Conservation (phyloP, 92 coral and sea anemone genomes). For the Siderastrea radians region DNA sequence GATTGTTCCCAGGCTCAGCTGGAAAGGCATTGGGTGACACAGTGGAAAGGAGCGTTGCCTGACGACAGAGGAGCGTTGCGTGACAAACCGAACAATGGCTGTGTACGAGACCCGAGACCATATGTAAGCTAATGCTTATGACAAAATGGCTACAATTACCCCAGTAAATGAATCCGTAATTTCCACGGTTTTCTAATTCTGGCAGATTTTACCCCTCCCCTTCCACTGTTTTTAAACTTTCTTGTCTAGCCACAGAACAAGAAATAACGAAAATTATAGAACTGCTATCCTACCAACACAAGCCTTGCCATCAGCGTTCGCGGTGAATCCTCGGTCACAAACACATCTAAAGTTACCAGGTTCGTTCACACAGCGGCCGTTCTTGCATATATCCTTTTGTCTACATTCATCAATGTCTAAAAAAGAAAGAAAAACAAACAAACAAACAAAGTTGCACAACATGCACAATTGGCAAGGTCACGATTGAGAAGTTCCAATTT, state of each 20-base stretch:
- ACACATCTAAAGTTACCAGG: slow-evolving; percentile 89
- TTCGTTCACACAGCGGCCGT: slow-evolving; percentile 88
- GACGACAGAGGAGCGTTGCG: too few species aligned
- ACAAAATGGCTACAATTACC: too few species aligned
- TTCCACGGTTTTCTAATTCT: neutral
- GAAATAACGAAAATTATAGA: neutral
- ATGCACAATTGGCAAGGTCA: too few species aligned
- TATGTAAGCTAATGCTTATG: too few species aligned
- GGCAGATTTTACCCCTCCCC: neutral
- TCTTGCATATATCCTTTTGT: slow-evolving; percentile 64
- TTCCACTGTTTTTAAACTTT: neutral
- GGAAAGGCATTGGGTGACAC: too few species aligned
- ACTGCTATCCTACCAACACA: slow-evolving; percentile 79
- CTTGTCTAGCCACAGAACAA: too few species aligned
- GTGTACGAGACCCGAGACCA: too few species aligned
- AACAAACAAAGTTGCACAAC: neutral
- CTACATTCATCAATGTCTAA: slow-evolving; percentile 91
- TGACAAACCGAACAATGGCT: too few species aligned
- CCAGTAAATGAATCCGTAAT: neutral
- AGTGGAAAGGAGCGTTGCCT: too few species aligned
- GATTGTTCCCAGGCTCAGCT: too few species aligned
- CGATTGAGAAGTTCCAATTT: too few species aligned
- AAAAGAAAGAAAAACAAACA: neutral
- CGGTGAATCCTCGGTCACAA: slow-evolving; percentile 85
- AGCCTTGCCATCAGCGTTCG: slow-evolving; percentile 81